Evolutionary conservation across 2,113 vertebrate genomes (phyloP), one percentile per base, ranked within the genome.

Genomic region (Callipepla squamata): DNA sequence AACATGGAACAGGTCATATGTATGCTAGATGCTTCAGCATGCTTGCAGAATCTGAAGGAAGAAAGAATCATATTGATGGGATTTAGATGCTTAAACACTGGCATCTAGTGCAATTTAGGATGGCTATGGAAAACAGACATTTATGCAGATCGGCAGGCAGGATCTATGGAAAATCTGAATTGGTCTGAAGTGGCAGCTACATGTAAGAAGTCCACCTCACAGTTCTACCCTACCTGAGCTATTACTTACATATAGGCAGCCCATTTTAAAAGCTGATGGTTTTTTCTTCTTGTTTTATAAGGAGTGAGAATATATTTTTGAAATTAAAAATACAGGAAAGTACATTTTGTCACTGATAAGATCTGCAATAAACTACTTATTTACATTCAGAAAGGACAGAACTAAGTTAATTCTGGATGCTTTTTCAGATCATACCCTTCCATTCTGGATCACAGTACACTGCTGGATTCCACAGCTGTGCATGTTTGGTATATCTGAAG

Each of bases 91-190:
- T 76, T 94, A 74, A 95, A 51, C 1, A 0, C 23, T 85, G 85
- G 65, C 59, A 87, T 55, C 63, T 47, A 70, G 16, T 38, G 82
- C 25, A 80, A 95, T 83, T 67, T 77, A 85, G 77, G 72, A 93
- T 44, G 44, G 5, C 57, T 76, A 85, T 10, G 25, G 65, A 91
- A 83, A 83, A 45, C 55, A 83, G 59, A 69, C 6, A 4, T 51
- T 38, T 67, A 10, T 38, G 32, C 28, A 80, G 66, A 22, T 32
- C 87, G 50, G 79, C 10, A 72, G 20, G n/a, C 48, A 58, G 47
- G 59, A 66, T 21, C 21, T 19, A 51, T 14, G 38, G 73, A 85
- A 94, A 91, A 83, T 8, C 22, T 59, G 30, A 11, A 28, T 11
- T 55, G 63, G 4, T 85, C 25, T 73, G 61, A 89, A 85, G 28